A percentile compares a stretch with the other conserved stretches of the same genome.
Conservation (phyloP, 2,888 invertebrate species). For the Nesidiocoris tenuis region DNA sequence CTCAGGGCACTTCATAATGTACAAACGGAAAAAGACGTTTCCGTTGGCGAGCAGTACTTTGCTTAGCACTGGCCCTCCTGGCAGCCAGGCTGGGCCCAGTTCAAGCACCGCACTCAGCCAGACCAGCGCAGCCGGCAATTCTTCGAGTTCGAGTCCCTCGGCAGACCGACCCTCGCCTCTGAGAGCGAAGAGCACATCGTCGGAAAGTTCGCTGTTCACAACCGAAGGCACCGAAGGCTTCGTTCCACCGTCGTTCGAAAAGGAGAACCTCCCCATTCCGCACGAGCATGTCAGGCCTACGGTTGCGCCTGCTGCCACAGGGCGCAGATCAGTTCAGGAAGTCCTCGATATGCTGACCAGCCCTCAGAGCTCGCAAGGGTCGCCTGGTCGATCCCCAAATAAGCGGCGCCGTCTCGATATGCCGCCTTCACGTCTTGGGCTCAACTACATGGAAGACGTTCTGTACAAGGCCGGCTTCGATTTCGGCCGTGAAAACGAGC, state of each 20-base stretch:
- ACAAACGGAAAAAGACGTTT: constrained; percentile 34
- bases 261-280: neutral
- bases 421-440: neutral
- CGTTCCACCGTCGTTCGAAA: constrained; percentile 21
- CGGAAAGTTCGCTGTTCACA: neutral
- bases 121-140: constrained; percentile 11
- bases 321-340: constrained; percentile 1
- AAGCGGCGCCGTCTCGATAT: constrained; percentile 14
- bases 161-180: neutral
- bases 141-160: neutral
- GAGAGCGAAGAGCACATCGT: constrained; percentile 1
- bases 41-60: constrained; percentile 41
- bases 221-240: constrained; percentile 18
- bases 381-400: neutral
- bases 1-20: constrained; percentile 41
- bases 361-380: neutral
- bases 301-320: neutral
- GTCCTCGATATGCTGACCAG: constrained; percentile 29
- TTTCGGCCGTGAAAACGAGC: constrained; percentile 8
- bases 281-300: neutral
- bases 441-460: constrained; percentile 26
- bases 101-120: constrained; percentile 33
- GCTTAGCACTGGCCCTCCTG: constrained; percentile 18
- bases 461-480: constrained; percentile 28
- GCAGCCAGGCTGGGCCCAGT: constrained; percentile 10